Percentiles rank a stretch among this genome's conserved stretches.
These are phyloP conservation scores for Chrysina gloriosa DNA, from an alignment of 2,888 invertebrate genomes.

Conservation along the genomic window DNA sequence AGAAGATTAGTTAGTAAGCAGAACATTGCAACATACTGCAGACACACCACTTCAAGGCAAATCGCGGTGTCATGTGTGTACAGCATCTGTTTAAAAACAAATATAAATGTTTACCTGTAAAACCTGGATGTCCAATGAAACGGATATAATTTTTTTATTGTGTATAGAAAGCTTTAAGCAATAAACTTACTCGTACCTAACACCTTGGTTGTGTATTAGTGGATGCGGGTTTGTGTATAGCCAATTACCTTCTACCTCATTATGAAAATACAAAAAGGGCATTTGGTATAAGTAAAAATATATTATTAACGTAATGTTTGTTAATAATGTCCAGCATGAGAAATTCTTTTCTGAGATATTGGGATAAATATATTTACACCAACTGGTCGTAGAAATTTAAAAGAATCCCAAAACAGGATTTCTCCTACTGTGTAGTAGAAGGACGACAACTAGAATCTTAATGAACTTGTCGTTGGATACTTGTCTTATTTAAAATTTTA, in stretches of 20 bases:
- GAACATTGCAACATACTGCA: background rate
- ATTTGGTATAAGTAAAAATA: background rate
- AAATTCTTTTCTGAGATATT: too few relatives aligned
- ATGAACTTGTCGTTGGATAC: too few relatives aligned
- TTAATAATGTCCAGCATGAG: too few relatives aligned
- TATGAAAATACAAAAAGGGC: conserved; percentile 11
- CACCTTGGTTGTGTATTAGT: conserved; percentile 35
- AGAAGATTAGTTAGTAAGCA: background rate
- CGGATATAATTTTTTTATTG: conserved; percentile 20
- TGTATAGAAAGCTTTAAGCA: conserved; percentile 32
- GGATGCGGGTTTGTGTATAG: conserved; percentile 17
- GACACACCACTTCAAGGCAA: too few relatives aligned
- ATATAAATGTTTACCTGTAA: conserved; percentile 37
- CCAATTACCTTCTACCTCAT: conserved; percentile 20
- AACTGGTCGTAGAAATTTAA: too few relatives aligned
- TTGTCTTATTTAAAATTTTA: too few relatives aligned
- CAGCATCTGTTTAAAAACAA: conserved; percentile 14
- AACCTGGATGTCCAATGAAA: conserved; percentile 38
- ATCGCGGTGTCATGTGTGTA: conserved; percentile 3
- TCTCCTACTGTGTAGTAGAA: too few relatives aligned
- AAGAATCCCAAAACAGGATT: too few relatives aligned
- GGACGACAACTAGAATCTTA: background rate
- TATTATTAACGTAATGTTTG: too few relatives aligned
- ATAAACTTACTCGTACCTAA: conserved; percentile 24
- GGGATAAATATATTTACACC: too few relatives aligned